Evolutionary conservation across 2,113 vertebrate genomes (phyloP).

Genomic region (Macheiramphus alcinus): DNA sequence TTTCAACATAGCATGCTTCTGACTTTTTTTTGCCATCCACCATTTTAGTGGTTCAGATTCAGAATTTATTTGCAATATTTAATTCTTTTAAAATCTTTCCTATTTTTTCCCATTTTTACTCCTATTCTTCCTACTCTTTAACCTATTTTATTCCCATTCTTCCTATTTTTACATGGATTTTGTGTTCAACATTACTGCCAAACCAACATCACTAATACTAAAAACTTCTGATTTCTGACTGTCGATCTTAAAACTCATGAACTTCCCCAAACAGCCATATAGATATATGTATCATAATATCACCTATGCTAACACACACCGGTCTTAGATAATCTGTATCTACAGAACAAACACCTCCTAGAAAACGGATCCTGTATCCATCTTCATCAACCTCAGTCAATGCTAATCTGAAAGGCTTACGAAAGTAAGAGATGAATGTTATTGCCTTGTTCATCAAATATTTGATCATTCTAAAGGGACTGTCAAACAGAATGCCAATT

Average conservation of each 20-base stretch:
- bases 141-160: background rate
- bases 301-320: background rate
- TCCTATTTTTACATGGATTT: background rate
- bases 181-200: background rate
- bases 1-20: background rate
- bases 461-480: constrained; percentile 28
- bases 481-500: constrained; percentile 37
- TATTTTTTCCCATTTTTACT: background rate
- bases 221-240: background rate
- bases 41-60: background rate
- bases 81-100: background rate
- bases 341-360: background rate
- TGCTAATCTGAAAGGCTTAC: constrained; percentile 37
- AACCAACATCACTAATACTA: background rate
- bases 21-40: background rate
- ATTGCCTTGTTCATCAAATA: constrained; percentile 52
- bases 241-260: background rate
- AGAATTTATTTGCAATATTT: background rate
- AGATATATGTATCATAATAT: background rate
- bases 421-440: background rate
- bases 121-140: background rate
- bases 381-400: constrained; percentile 45
- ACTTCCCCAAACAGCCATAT: background rate
- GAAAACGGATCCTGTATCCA: constrained; percentile 21
- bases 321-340: background rate